Conservation (phyloP, 2,113 vertebrate genomes). For the Oncorhynchus mykiss region DNA sequence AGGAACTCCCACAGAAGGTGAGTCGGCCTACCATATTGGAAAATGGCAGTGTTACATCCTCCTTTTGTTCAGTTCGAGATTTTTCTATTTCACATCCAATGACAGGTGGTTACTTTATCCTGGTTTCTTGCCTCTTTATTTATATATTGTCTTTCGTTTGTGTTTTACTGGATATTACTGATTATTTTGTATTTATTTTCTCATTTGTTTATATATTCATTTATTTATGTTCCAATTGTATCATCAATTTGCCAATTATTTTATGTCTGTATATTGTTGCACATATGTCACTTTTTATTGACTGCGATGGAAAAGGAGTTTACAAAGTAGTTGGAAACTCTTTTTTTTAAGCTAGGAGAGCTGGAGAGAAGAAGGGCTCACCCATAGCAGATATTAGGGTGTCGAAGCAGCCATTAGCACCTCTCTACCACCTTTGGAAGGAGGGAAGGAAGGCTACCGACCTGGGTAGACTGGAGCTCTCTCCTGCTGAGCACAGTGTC, state of each 20-base stretch:
- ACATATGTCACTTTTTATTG: background rate
- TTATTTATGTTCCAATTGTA: background rate
- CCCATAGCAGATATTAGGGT: constrained; percentile 71
- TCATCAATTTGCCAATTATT: background rate
- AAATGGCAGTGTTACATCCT: constrained; percentile 19
- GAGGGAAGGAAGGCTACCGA: constrained; percentile 59
- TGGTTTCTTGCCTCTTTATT: background rate
- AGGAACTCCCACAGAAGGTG: constrained; percentile 99
- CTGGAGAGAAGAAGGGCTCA: constrained; percentile 39
- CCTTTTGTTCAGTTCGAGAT: background rate
- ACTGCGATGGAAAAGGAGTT: background rate
- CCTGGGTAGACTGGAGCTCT: constrained; percentile 52
- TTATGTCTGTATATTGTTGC: background rate
- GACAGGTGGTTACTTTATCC: background rate
- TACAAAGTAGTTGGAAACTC: background rate
- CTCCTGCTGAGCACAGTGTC: constrained; percentile 45
- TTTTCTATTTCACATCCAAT: constrained; percentile 4
- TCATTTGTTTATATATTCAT: background rate
- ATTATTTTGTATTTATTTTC: background rate
- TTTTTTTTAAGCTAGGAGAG: background rate
- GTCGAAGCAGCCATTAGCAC: constrained; percentile 75
- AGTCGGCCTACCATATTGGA: constrained; percentile 60
- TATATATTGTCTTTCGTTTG: background rate
- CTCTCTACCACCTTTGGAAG: constrained; percentile 70
- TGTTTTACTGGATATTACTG: background rate